phyloP scores from a whole-genome alignment of 2,797 vertebrate genomes.

The Silurus aristotelis region DNA sequence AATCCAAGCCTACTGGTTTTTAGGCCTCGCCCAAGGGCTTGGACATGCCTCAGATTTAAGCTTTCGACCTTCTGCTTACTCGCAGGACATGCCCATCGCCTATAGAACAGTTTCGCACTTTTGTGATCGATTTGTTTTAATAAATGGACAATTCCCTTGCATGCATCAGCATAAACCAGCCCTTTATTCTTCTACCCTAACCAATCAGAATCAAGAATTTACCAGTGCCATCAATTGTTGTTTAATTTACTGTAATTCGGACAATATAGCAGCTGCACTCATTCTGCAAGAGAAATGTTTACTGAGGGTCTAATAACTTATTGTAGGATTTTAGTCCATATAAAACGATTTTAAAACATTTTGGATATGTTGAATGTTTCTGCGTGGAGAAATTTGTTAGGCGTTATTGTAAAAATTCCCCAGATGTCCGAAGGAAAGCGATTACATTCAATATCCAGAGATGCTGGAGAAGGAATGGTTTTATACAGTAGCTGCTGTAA shows the following conservation, averaged over 20 bases:
- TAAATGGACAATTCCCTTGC: neutral
- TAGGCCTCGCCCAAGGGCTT: neutral
- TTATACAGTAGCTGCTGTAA: too few relatives aligned
- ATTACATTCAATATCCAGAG: too few relatives aligned
- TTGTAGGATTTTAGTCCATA: too few relatives aligned
- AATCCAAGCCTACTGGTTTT: neutral
- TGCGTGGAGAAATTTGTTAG: neutral
- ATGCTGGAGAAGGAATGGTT: too few relatives aligned
- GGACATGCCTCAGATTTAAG: neutral
- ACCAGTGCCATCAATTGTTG: neutral
- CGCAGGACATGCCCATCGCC: neutral
- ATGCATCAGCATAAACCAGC: neutral
- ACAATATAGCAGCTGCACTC: neutral
- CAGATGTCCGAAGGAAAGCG: too few relatives aligned
- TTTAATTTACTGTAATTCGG: neutral
- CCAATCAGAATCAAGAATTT: too few relatives aligned
- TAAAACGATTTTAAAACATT: neutral
- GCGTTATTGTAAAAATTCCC: too few relatives aligned
- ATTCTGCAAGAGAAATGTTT: too few relatives aligned
- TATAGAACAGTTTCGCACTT: neutral
- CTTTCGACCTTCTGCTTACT: neutral
- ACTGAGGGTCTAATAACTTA: neutral
- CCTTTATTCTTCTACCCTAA: neutral
- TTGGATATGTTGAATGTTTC: neutral
- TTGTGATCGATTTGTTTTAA: neutral